Evolutionary conservation across 2,888 invertebrate species (phyloP), one percentile per base, ranked within the genome.

Genomic region (Meiosimyza platycephala): DNA sequence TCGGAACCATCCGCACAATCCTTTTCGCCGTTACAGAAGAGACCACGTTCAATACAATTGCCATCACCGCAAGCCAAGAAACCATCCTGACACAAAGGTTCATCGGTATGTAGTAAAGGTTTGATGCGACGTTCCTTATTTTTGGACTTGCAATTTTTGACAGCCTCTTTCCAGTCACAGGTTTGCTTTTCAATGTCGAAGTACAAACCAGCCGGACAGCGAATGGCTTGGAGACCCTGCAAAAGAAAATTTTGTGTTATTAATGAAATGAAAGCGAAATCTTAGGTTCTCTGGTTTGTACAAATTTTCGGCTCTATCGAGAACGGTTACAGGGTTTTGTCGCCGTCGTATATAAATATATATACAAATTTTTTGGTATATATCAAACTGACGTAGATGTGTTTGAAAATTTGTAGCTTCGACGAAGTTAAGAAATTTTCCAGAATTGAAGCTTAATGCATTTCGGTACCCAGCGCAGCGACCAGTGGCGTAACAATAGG

Each of bases 121-220:
- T 95, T 95, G 18, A 94, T 90, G 87, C 95, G 95, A 77, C 94
- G 92, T 85, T 95, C 95, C 86, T 96, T 96, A 88, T 93, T 94
- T 89, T 95, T 95, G 81, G 93, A 85, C 84, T 95, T 95, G 89
- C 96, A 97, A 88, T 96, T 96, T 87, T 95, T 95, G n/a, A 96
- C 96, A 3, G 95, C 91, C 77, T 93, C 95, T 86, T 95, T 96
- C 96, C 96, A 97, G 86, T 96, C 96, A 84, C 96, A 97, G 3
- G 96, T 96, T 88, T 97, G 96, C 87, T 96, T 95, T 86, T 96
- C 96, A 84, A 96, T 95, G 87, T 97, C 96, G 88, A 97, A 97
- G 88, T 90, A 96, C 80, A 97, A 89, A 88, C 96, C 96, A 72
- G 96, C 95, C 57, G 96, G 96, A 85, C 96, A 96, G 87, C 96